Conservation (phyloP, 1,140 invertebrate species). For the Aplysia californica region DNA sequence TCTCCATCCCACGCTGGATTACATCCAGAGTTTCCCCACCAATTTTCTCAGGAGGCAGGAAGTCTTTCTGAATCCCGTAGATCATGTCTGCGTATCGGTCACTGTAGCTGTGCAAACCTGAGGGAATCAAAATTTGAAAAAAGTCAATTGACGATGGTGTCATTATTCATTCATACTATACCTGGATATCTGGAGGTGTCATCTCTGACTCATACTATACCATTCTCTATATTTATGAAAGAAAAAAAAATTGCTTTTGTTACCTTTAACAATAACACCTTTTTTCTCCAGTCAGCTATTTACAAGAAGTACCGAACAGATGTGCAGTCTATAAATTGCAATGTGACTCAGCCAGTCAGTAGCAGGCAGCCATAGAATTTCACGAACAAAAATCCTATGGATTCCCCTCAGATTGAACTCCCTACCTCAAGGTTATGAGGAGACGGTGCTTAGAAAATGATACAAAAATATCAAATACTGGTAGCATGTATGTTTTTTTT, state of each 20-base stretch:
- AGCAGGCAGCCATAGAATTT: too few species aligned
- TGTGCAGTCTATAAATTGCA: too few species aligned
- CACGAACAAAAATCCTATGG: too few species aligned
- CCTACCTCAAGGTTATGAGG: too few species aligned
- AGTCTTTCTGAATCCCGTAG: constrained; percentile 38
- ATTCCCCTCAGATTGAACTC: too few species aligned
- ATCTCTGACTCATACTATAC: not conserved
- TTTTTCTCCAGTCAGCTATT: not conserved
- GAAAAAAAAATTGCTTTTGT: not conserved
- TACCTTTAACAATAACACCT: not conserved
- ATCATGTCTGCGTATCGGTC: constrained; percentile 74
- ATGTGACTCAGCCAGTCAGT: too few species aligned
- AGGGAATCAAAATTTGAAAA: constrained; percentile 11
- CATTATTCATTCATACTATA: not conserved
- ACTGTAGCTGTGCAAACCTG: constrained; percentile 78
- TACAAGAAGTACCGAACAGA: not conserved
- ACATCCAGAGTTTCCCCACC: constrained; percentile 41
- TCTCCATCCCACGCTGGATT: constrained; percentile 44
- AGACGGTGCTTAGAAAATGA: too few species aligned
- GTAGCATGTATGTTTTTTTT: too few species aligned
- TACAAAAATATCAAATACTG: too few species aligned
- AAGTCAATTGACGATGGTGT: not conserved
- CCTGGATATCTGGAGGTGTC: too few species aligned
- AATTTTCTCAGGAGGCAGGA: constrained; percentile 37
- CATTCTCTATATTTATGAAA: not conserved